Evolutionary conservation across 2,113 vertebrate species (phyloP).

Genomic region (Numenius arquata): DNA sequence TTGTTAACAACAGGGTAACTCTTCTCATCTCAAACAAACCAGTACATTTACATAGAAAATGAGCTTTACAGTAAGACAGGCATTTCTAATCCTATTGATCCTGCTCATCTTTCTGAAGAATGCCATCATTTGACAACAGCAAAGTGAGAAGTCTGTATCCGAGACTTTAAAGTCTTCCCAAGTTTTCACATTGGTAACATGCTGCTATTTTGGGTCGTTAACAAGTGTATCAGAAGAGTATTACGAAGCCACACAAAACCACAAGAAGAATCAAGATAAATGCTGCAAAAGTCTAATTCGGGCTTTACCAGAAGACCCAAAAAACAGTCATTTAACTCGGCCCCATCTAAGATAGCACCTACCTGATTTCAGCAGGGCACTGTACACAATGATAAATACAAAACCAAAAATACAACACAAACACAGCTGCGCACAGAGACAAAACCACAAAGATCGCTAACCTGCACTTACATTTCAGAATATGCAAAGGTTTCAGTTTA

Average conservation of each 20-base stretch:
- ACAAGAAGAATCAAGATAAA: not conserved
- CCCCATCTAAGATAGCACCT: not conserved
- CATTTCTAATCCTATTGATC: not conserved
- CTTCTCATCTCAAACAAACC: not conserved
- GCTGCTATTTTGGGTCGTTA: not conserved
- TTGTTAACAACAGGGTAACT: not conserved
- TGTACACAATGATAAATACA: not conserved
- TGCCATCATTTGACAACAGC: not conserved
- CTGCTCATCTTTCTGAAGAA: not conserved
- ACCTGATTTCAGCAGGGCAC: not conserved
- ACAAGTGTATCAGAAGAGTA: not conserved
- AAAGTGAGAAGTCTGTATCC: accelerated
- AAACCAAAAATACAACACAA: not conserved
- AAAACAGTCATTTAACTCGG: not conserved
- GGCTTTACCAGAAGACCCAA: not conserved
- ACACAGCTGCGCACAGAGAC: not conserved
- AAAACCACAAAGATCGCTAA: not conserved
- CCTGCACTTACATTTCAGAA: not conserved
- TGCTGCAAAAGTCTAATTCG: accelerated
- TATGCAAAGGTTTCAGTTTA: not conserved
- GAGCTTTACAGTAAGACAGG: not conserved
- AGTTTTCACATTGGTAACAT: not conserved
- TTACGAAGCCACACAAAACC: not conserved
- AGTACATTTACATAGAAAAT: not conserved
- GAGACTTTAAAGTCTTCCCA: not conserved